Percentiles rank a stretch among this genome's conserved stretches.
phyloP scores from a whole-genome alignment of 2,113 vertebrate genomes.

The Nothocercus nigrocapillus region DNA sequence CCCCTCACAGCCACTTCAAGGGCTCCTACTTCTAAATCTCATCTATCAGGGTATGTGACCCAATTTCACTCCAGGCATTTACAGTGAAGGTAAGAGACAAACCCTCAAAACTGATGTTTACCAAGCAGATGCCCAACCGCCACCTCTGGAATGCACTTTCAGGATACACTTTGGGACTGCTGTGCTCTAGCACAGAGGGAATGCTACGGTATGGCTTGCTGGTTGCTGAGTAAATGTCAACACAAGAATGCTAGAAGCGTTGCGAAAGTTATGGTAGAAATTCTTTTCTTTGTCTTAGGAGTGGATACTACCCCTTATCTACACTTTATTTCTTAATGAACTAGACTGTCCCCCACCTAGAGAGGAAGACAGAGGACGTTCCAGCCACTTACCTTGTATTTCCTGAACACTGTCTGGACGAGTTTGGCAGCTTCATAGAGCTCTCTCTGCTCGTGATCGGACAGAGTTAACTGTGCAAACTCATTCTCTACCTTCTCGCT shows the following conservation, averaged over 20 bases:
- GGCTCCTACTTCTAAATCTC: not conserved
- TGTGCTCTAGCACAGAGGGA: not conserved
- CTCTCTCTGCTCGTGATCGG: slow-evolving; percentile 96
- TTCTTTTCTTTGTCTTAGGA: not conserved
- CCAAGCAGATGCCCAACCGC: not conserved
- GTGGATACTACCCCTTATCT: not conserved
- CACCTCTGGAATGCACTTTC: not conserved
- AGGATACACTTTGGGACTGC: not conserved
- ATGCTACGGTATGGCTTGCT: no score
- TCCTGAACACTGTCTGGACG: slow-evolving; percentile 98
- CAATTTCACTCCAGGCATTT: not conserved
- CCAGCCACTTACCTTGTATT: slow-evolving; percentile 92
- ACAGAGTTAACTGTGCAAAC: slow-evolving; percentile 96
- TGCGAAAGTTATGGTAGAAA: not conserved
- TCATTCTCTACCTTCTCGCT: slow-evolving; percentile 95
- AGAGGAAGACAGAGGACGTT: not conserved
- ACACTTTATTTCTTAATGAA: not conserved
- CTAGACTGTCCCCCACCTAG: not conserved
- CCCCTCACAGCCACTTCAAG: not conserved
- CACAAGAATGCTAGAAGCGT: not conserved
- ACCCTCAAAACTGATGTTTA: not conserved
- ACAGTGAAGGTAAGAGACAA: not conserved
- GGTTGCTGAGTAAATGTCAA: not conserved
- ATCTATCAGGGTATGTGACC: rapidly evolving
- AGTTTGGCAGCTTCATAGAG: slow-evolving; percentile 97